A percentile compares a stretch with the other conserved stretches of the same genome.
These are phyloP conservation scores for Zaprionus nigranus DNA, from an alignment of 1,140 invertebrate species.

Conservation along the genomic window DNA sequence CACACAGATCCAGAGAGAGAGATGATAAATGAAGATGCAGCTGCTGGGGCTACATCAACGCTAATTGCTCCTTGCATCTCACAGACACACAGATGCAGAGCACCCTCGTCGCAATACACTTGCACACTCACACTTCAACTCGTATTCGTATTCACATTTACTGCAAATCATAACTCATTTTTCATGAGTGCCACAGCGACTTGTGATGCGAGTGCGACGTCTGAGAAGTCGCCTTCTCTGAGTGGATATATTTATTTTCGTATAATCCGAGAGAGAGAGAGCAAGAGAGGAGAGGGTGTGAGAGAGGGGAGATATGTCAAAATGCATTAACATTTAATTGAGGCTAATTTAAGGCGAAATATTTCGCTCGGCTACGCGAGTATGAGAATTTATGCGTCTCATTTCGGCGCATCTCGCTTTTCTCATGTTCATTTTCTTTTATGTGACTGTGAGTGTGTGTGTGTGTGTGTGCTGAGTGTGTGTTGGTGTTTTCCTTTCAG, in stretches of 20 bases:
- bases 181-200: constrained; percentile 43
- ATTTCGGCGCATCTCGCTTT: constrained; percentile 52
- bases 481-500: constrained; percentile 43
- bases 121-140: background rate
- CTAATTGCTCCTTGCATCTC: constrained; percentile 77
- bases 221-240: constrained; percentile 30
- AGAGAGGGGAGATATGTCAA: constrained; percentile 77
- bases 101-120: background rate
- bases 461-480: background rate
- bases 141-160: background rate
- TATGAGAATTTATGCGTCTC: constrained; percentile 83
- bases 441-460: constrained; percentile 19
- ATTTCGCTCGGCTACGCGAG: constrained; percentile 63
- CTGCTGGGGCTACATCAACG: constrained; percentile 77
- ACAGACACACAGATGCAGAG: constrained; percentile 22
- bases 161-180: constrained; percentile 77
- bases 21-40: constrained; percentile 79
- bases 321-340: constrained; percentile 85
- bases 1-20: constrained; percentile 51
- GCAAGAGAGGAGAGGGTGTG: background rate
- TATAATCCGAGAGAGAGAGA: constrained; percentile 23
- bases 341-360: constrained; percentile 84
- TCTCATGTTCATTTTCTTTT: constrained; percentile 28
- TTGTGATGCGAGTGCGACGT: constrained; percentile 30
- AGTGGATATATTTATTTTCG: constrained; percentile 37